Percentiles rank a stretch among this genome's conserved stretches.
phyloP scores from a whole-genome alignment of 1,140 invertebrate species.

The Drosophila navojoa region DNA sequence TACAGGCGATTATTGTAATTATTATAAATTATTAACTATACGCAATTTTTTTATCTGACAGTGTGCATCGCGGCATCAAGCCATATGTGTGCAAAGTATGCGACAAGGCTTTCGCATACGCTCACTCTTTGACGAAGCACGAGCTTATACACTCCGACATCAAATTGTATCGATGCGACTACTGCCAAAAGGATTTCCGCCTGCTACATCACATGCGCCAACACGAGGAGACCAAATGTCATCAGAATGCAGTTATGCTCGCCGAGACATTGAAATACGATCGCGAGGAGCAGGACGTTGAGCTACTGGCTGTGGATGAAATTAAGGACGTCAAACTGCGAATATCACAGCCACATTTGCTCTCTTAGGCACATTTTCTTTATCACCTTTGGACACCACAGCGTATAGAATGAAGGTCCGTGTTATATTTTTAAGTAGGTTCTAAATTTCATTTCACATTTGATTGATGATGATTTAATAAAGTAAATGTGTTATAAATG shows the following conservation, averaged over 20 bases:
- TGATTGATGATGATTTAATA: neutral
- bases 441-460: slow-evolving; percentile 11
- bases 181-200: slow-evolving; percentile 77
- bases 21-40: neutral
- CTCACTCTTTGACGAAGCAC: slow-evolving; percentile 76
- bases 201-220: slow-evolving; percentile 81
- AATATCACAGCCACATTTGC: slow-evolving; percentile 85
- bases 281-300: slow-evolving; percentile 43
- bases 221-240: slow-evolving; percentile 74
- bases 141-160: slow-evolving; percentile 77
- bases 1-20: no score
- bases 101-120: slow-evolving; percentile 76
- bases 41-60: slow-evolving; percentile 20
- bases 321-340: slow-evolving; percentile 38
- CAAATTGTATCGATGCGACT: slow-evolving; percentile 74
- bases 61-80: slow-evolving; percentile 76
- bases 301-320: slow-evolving; percentile 46
- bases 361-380: slow-evolving; percentile 83
- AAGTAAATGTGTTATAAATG: neutral
- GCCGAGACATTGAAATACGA: slow-evolving; percentile 59
- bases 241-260: slow-evolving; percentile 73
- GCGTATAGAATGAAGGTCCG: neutral
- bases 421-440: slow-evolving; percentile 14
- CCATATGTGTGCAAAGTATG: slow-evolving; percentile 78
- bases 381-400: neutral